A percentile compares a stretch with the other conserved stretches of the same genome.
phyloP scores from a whole-genome alignment of 2,113 vertebrate genomes.

The Paratilapia polleni region DNA sequence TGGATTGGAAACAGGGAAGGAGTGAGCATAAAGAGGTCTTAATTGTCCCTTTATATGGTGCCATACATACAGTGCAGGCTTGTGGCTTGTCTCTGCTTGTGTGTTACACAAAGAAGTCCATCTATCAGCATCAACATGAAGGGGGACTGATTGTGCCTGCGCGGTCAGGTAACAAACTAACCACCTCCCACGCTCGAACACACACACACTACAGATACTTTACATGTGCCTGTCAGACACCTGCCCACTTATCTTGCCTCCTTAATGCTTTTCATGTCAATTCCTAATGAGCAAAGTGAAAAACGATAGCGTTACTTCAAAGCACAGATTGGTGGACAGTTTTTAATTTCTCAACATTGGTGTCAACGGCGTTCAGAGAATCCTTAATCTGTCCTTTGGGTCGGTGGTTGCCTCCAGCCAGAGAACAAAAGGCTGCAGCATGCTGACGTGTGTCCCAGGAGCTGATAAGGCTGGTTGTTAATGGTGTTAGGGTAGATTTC shows the following conservation, averaged over 20 bases:
- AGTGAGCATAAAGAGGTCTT: neutral
- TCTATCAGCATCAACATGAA: slow-evolving; percentile 61
- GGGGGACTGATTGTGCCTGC: slow-evolving; percentile 54
- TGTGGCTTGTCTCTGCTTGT: slow-evolving; percentile 11
- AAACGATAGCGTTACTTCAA: slow-evolving; percentile 34
- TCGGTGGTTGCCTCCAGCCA: slow-evolving; percentile 43
- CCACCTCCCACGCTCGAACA: slow-evolving; percentile 44
- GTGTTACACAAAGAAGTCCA: slow-evolving; percentile 35
- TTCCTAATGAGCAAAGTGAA: slow-evolving; percentile 41
- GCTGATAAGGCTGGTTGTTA: slow-evolving; percentile 76
- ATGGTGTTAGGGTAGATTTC: slow-evolving; percentile 80
- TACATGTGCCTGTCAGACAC: slow-evolving; percentile 54
- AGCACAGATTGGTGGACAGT: slow-evolving; percentile 42
- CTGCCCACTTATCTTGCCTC: slow-evolving; percentile 13
- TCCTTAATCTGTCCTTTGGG: slow-evolving; percentile 51
- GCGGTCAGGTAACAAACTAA: slow-evolving; percentile 63
- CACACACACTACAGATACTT: slow-evolving; percentile 46
- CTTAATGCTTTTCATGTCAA: slow-evolving; percentile 2
- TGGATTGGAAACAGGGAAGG: slow-evolving; percentile 79
- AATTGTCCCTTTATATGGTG: slow-evolving; percentile 11
- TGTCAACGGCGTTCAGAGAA: slow-evolving; percentile 25
- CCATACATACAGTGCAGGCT: neutral
- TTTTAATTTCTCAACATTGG: slow-evolving; percentile 52
- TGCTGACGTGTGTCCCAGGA: slow-evolving; percentile 71
- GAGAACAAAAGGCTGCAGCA: slow-evolving; percentile 69